phyloP scores from a whole-genome alignment of 2,113 vertebrate genomes.

The Mormoops blainvillei region DNA sequence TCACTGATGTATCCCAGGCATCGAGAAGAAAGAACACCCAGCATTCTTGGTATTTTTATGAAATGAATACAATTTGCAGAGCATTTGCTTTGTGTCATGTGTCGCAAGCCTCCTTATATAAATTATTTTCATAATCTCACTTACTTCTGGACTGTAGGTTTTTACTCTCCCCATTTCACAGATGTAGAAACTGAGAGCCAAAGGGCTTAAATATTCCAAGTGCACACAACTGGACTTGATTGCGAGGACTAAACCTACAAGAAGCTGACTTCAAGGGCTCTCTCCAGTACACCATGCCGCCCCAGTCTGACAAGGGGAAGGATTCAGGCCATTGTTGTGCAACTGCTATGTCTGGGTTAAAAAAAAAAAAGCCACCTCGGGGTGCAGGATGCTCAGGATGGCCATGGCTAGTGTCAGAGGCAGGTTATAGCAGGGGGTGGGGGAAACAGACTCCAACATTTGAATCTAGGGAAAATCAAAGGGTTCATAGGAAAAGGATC shows the following conservation, averaged over 20 bases:
- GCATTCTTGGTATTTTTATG: background rate
- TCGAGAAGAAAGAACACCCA: background rate
- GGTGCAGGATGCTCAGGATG: background rate
- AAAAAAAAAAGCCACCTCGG: background rate
- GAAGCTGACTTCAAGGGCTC: background rate
- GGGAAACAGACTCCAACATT: background rate
- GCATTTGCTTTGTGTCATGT: background rate
- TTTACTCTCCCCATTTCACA: background rate
- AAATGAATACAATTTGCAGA: background rate
- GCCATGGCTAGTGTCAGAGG: background rate
- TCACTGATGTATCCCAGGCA: background rate
- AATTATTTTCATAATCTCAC: background rate
- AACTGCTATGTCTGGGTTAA: background rate
- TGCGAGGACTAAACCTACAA: background rate
- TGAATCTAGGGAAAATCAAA: background rate
- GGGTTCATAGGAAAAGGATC: background rate
- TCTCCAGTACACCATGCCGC: background rate
- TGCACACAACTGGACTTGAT: background rate
- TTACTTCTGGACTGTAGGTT: background rate
- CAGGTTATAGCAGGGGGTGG: background rate
- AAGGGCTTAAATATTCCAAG: background rate
- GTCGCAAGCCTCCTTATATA: background rate
- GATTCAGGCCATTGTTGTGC: background rate
- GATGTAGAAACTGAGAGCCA: background rate
- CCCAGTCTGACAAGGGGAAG: background rate